Evolutionary conservation across 2,113 vertebrate species (phyloP), one percentile per base, ranked within the genome.

Genomic region (Hyaena hyaena): DNA sequence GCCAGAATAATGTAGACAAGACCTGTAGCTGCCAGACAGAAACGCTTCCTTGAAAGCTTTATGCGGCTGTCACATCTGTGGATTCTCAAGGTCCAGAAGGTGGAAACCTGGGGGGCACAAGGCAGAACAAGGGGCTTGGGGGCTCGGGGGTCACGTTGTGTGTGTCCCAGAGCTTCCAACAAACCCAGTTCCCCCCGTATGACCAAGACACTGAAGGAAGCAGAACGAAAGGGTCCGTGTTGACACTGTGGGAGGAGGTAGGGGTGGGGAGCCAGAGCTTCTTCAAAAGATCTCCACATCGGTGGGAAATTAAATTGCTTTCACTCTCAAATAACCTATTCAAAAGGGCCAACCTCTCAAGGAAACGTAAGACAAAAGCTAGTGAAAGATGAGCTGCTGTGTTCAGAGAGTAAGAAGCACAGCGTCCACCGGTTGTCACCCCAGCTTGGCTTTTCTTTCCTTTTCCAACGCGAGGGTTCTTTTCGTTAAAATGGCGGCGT

Each of bases 71-170:
- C 53, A 74, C 19, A 9, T n/a, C 81, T 73, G 10, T 24, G 9
- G n/a, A 43, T 17, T 33, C 31, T 45, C 48, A 33, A n/a, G 8
- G 5, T 71, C 33, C 61, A 43, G 28, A n/a, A 48, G 10, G n/a
- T n/a, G 14, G 31, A 8, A 39, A n/a, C 19, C 2, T 66, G 45
- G 45, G 53, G 6, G n/a, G 24, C 15, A 10, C 2, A 4, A 21
- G 48, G 24, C 55, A 35, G 31, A 80, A 66, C 39, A 21, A 24
- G 5, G 45, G 19, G 3, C 15, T 3, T 11, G 43, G 2, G 45
- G 16, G 5, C 0, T 4, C 9, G 4, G 16, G 15, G 55, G 19
- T 14, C 1, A 1, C 21, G 5, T 10, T 21, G 0, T 17, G 7
- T 17, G 5, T 31, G 26, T 48, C 35, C 26, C 33, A 35, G 9